Evolutionary conservation across 2,113 vertebrate genomes (phyloP).

Genomic region (Prolemur simus): DNA sequence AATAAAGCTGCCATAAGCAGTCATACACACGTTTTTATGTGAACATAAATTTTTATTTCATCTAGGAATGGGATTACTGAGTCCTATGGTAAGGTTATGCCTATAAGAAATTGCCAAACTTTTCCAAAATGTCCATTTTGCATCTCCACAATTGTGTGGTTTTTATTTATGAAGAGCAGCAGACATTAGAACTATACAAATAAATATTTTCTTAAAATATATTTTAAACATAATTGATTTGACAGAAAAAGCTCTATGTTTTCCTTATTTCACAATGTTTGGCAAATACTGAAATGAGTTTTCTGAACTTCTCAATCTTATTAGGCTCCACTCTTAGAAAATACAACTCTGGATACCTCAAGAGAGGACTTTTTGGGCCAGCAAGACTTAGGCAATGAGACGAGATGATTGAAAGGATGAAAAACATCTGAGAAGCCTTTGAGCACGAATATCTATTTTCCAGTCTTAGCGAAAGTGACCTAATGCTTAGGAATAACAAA

Average conservation of each 20-base stretch:
- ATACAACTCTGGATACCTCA: neutral
- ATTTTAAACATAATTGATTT: slow-evolving; percentile 20
- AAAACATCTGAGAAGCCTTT: neutral
- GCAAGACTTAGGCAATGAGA: neutral
- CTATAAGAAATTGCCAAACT: neutral
- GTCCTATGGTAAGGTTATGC: neutral
- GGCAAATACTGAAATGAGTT: neutral
- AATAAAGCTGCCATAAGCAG: neutral
- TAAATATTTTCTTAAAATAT: slow-evolving; percentile 29
- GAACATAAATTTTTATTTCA: slow-evolving; percentile 40
- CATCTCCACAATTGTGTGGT: neutral
- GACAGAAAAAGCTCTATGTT: neutral
- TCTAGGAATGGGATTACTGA: neutral
- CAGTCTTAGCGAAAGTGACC: neutral
- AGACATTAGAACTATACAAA: neutral
- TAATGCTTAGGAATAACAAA: neutral
- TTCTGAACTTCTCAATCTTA: slow-evolving; percentile 11
- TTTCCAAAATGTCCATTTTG: slow-evolving; percentile 40
- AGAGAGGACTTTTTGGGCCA: neutral
- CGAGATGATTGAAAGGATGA: neutral
- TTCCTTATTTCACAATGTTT: slow-evolving; percentile 20
- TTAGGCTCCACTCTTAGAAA: slow-evolving; percentile 19
- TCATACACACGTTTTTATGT: slow-evolving; percentile 3
- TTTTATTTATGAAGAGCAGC: slow-evolving; percentile 32
- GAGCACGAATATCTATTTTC: neutral